phyloP scores from a whole-genome alignment of 2,888 invertebrate species.

The Dasypolia templi region DNA sequence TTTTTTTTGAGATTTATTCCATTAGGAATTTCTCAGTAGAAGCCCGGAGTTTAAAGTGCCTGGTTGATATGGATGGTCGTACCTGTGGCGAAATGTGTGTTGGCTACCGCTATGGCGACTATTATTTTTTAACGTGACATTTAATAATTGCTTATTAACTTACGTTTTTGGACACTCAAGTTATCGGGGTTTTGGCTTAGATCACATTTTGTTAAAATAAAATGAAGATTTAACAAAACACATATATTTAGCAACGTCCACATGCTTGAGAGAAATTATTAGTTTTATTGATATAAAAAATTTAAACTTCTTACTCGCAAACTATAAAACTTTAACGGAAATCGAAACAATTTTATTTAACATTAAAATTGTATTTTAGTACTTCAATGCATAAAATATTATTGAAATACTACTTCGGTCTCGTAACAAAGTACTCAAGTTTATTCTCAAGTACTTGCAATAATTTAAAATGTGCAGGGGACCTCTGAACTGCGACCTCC shows the following conservation, averaged over 20 bases:
- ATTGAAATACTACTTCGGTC: constrained; percentile 3
- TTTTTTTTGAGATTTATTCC: too few relatives aligned
- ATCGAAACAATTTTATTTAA: constrained; percentile 46
- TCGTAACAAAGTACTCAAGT: constrained; percentile 19
- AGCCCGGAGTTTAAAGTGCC: too few relatives aligned
- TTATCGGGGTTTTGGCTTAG: constrained; percentile 54
- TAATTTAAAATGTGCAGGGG: constrained; percentile 17
- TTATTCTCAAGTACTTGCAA: constrained; percentile 34
- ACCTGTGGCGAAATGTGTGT: neutral
- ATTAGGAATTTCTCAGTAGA: neutral
- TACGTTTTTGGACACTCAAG: constrained; percentile 79
- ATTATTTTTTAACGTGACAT: neutral
- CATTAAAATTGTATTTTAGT: constrained; percentile 10
- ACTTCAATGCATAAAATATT: neutral
- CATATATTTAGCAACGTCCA: constrained; percentile 60
- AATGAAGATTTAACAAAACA: constrained; percentile 65
- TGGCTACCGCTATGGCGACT: neutral
- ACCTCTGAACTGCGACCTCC: constrained; percentile 55
- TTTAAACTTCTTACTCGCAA: constrained; percentile 10
- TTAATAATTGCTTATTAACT: constrained; percentile 60
- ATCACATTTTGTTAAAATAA: constrained; percentile 74
- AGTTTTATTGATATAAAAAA: constrained; percentile 27
- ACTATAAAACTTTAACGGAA: constrained; percentile 43
- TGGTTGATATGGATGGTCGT: neutral
- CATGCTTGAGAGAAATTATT: constrained; percentile 57